Evolutionary conservation across 2,888 invertebrate genomes (phyloP), one percentile per base, ranked within the genome.

Genomic region (Cistogaster globosa): DNA sequence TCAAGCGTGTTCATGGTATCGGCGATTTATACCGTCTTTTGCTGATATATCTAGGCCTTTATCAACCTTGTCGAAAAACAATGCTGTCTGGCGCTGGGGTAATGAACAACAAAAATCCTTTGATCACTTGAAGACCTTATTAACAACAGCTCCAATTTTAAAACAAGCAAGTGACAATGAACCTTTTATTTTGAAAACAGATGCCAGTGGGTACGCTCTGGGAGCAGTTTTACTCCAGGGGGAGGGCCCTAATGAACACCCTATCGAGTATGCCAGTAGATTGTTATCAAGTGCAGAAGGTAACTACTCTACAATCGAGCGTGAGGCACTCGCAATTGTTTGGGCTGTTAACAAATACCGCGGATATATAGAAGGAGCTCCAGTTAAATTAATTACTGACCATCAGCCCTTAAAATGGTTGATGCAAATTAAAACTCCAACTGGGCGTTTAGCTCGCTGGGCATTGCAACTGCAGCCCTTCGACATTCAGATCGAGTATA

Each of bases 381-480:
- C 55, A n/a, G 63, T 78, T 0, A 60, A 68, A 26, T 22, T 77
- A 0, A 82, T 89, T 2, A 93, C 92, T 0, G 93, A 94, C 76
- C 93, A 93, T 76, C 90, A 92, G 82, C 20, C 67, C 0, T 67
- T 67, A 6, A 74, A 22, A 53, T 62, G 57, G 45, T 84, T 93
- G 16, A 83, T 92, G 83, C 87, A 88, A 0, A 55, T 92, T 4
- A 92, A 92, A 81, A 89, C 92, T 26, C 91, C 91, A 0, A 88
- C 89, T 11, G 92, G 92, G 3, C 81, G 93, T 3, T 83, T 94
- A 0, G 91, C 91, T 0, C 76, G 93, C 20, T 94, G 93, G 93
- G 92, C 92, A 0, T 63, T 93, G 2, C 82, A 86, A 14, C 77
- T 93, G 2, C 91, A 92, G 83, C 86, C 88, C 4, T 93, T 89